Evolutionary conservation across 2,113 vertebrate species (phyloP).

Genomic region (Pipra filicauda): DNA sequence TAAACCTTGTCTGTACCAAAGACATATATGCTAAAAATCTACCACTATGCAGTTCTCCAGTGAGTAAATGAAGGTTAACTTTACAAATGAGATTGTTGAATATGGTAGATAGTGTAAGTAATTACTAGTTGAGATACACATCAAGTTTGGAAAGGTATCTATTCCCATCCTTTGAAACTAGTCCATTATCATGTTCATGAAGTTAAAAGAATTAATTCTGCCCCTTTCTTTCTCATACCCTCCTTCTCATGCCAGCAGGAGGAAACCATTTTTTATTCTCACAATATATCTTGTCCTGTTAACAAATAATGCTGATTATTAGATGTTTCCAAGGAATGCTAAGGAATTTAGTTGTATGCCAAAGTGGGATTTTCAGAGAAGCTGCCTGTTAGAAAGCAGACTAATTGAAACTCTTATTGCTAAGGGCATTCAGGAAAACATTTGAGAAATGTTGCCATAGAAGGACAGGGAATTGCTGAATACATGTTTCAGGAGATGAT

Average conservation of each 20-base stretch:
- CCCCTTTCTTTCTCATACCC: not conserved
- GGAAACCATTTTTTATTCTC: not conserved
- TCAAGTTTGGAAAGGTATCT: not conserved
- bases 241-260: not conserved
- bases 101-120: not conserved
- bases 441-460: not conserved
- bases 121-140: not conserved
- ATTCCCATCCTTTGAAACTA: not conserved
- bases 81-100: not conserved
- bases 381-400: not conserved
- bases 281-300: not conserved
- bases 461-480: not conserved
- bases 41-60: not conserved
- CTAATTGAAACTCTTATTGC: not conserved
- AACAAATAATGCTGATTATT: not conserved
- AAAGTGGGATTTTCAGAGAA: not conserved
- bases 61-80: not conserved
- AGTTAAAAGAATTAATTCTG: not conserved
- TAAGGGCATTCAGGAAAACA: not conserved
- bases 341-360: not conserved
- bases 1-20: not conserved
- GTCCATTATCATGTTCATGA: not conserved
- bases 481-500: not conserved
- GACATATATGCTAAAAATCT: not conserved
- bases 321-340: not conserved